Conservation (phyloP, 2,113 vertebrate genomes). For the Micromys minutus region DNA sequence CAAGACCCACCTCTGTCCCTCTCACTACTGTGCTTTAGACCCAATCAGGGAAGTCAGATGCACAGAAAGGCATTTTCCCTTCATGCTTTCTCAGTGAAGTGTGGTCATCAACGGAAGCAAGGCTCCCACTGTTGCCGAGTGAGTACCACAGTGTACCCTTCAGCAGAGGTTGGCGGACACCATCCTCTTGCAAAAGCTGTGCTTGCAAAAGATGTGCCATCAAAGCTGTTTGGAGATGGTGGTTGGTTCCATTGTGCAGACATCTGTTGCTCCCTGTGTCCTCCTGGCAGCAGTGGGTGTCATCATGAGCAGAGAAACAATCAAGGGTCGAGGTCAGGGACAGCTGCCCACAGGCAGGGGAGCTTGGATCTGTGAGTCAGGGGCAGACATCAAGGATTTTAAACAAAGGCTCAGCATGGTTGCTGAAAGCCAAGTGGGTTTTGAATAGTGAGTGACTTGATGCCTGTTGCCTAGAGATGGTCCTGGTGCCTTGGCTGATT, state of each 20-base stretch:
- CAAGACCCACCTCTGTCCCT: rapidly evolving
- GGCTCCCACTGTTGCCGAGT: too few relatives aligned
- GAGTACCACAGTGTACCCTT: not conserved
- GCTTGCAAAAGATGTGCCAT: not conserved
- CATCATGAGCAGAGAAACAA: not conserved
- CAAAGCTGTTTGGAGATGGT: not conserved
- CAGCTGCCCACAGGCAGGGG: not conserved
- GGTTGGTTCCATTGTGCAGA: not conserved
- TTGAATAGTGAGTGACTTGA: not conserved
- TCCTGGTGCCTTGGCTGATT: rapidly evolving
- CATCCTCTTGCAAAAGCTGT: not conserved
- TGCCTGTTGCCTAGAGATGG: not conserved
- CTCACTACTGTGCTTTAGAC: not conserved
- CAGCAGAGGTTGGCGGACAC: not conserved
- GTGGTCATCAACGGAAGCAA: not conserved
- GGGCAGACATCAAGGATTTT: not conserved
- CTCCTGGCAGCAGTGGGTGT: not conserved
- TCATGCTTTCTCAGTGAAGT: not conserved
- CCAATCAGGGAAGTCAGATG: not conserved
- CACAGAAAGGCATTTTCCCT: not conserved
- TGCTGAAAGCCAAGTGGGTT: not conserved
- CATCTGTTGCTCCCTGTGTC: not conserved
- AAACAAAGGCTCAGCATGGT: not conserved
- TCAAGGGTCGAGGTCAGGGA: not conserved
- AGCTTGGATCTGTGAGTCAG: not conserved